These are phyloP conservation scores for Acarapis woodi DNA, from an alignment of 1,140 invertebrate species.

Conservation along the genomic window DNA sequence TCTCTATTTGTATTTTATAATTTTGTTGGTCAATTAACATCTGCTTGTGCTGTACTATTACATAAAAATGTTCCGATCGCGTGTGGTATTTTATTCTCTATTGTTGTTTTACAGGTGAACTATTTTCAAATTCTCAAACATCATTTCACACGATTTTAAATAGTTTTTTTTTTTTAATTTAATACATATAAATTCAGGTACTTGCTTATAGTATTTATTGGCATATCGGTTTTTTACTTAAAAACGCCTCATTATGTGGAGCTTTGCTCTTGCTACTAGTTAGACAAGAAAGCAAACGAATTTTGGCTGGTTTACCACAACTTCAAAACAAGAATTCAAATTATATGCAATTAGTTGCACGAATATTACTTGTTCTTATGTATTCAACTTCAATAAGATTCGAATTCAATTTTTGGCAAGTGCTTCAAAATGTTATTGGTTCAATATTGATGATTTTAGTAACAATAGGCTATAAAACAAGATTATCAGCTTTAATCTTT, in stretches of 20 bases:
- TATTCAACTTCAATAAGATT: conserved; percentile 83
- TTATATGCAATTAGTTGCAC: conserved; percentile 77
- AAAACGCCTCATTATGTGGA: conserved; percentile 83
- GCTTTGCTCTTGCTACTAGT: conserved; percentile 75
- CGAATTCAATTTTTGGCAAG: conserved; percentile 57
- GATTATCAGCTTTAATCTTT: conserved; percentile 76
- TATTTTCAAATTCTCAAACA: neutral
- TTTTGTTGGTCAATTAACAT: conserved; percentile 73
- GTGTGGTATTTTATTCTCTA: conserved; percentile 75
- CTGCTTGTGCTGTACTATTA: conserved; percentile 80
- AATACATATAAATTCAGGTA: too few relatives aligned
- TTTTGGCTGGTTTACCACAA: conserved; percentile 89
- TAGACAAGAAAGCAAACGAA: conserved; percentile 53
- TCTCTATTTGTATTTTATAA: conserved; percentile 78
- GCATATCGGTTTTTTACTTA: conserved; percentile 77
- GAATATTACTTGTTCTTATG: conserved; percentile 94
- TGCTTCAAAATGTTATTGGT: conserved; percentile 65
- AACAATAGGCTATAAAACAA: conserved; percentile 92
- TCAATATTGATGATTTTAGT: conserved; percentile 81
- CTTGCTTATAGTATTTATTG: conserved; percentile 91
- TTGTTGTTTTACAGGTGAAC: conserved; percentile 64
- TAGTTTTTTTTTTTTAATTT: neutral
- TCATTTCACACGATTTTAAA: neutral
- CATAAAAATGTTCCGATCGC: conserved; percentile 77
- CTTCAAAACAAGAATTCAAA: conserved; percentile 93